Base-by-base conservation (phyloP, 2,797 vertebrate species). In the Fundulus diaphanus region DNA sequence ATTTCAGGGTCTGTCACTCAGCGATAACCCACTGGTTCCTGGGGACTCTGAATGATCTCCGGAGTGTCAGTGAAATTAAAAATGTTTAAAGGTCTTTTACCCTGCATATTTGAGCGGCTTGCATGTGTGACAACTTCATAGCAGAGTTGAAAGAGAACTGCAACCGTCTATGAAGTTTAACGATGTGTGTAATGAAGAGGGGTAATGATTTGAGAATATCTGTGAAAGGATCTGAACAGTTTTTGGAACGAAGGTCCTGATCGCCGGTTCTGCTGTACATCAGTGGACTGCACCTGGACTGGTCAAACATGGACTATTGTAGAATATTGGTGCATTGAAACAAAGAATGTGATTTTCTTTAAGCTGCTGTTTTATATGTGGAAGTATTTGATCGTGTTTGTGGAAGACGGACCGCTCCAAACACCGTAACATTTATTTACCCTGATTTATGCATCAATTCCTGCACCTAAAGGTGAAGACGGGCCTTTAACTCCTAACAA, bases 1-100 rank as follows among this genome's bases (percentile, higher is more conserved):
- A 82, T 87, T 80, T 76, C 20, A 7, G 31, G 65, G 37, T 65
- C 84, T 68, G 87, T 81, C 81, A 80, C 56, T 82, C 70, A 78
- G 57, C 20, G 51, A 18, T 69, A 76, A 48, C 67, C 52, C 0
- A 24, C 22, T 5, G 68, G 52, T 33, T 69, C 70, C 59, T n/a
- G 22, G 11, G 46, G 79, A 54, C 63, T 54, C 70, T 29, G 2
- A 68, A 59, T 11, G 1, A 67, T 42, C 46, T 44, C 59, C 59
- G 24, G 16, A 42, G 37, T 15, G 68, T 67, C 51, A 31, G 40
- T 40, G 27, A 74, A 72, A 46, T 37, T 3, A 29, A 40, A 51
- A 59, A 35, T 20, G 57, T 66, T 33, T 54, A 15, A 29, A 31
- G 20, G n/a, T 66, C 18, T 63, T 57, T 79, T 49, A 33, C 57